A percentile compares a stretch with the other conserved stretches of the same genome.
These are phyloP conservation scores for Acronicta aceris DNA, from an alignment of 2,888 invertebrate genomes.

Conservation along the genomic window DNA sequence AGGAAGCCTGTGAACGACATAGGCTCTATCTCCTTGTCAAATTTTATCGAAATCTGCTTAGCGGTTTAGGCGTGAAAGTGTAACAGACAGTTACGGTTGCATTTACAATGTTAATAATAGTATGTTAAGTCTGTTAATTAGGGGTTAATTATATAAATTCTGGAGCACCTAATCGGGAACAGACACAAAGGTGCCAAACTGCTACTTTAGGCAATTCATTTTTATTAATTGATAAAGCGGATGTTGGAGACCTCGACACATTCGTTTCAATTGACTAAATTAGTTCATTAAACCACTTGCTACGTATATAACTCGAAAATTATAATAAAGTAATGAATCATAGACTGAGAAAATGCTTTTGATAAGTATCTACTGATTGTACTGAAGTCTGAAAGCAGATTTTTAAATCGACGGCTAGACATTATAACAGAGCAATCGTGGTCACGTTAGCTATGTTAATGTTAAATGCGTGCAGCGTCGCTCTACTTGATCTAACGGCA, in stretches of 20 bases:
- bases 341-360: conserved; percentile 7
- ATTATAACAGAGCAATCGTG: conserved; percentile 43
- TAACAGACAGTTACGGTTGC: too few species aligned
- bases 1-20: too few species aligned
- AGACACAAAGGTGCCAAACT: conserved; percentile 40
- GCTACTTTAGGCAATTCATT: conserved; percentile 51
- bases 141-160: not conserved
- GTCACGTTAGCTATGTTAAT: conserved; percentile 65
- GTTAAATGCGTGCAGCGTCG: conserved; percentile 75
- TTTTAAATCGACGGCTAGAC: conserved; percentile 24
- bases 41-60: too few species aligned
- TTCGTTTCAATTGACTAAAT: conserved; percentile 67
- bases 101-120: too few species aligned
- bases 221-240: conserved; percentile 59
- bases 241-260: conserved; percentile 60
- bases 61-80: too few species aligned
- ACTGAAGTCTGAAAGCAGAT: conserved; percentile 12
- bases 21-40: too few species aligned
- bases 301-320: conserved; percentile 28
- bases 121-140: too few species aligned
- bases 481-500: conserved; percentile 79
- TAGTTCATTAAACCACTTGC: conserved; percentile 55
- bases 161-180: conserved; percentile 3
- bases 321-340: conserved; percentile 38
- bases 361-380: too few species aligned